These are phyloP conservation scores for Drosophila malerkotliana DNA, from an alignment of 1,140 invertebrate genomes.

Conservation along the genomic window DNA sequence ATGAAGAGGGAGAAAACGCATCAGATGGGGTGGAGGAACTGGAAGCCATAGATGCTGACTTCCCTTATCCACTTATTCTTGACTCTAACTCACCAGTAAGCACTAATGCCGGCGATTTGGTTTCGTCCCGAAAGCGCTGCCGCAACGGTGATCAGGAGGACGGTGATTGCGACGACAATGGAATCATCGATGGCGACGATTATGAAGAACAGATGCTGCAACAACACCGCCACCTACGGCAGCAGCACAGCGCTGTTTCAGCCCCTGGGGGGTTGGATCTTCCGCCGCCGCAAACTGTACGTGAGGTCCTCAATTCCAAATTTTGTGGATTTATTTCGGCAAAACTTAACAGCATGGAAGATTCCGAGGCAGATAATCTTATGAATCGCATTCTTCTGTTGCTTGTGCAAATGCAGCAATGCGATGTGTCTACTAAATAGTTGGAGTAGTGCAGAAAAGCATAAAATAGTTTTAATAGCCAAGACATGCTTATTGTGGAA, in stretches of 20 bases:
- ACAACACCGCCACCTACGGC: conserved; percentile 77
- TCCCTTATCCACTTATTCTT: conserved; percentile 78
- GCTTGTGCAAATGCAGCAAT: conserved; percentile 76
- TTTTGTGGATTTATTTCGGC: conserved; percentile 82
- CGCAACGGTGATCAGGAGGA: conserved; percentile 57
- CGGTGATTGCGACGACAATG: conserved; percentile 34
- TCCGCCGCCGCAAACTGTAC: conserved; percentile 75
- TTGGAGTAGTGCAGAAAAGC: background rate
- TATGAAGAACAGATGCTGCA: conserved; percentile 82
- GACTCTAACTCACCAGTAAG: conserved; percentile 74
- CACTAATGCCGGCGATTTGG: conserved; percentile 22
- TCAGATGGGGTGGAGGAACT: conserved; percentile 79
- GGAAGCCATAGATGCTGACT: conserved; percentile 81
- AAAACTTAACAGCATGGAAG: conserved; percentile 82
- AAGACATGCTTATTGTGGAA: conserved; percentile 46
- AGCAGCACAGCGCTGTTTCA: conserved; percentile 61
- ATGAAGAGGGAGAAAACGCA: conserved; percentile 59
- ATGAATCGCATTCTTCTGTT: conserved; percentile 80
- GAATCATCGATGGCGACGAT: conserved; percentile 62
- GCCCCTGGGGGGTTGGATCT: conserved; percentile 56
- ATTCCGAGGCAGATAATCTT: conserved; percentile 80
- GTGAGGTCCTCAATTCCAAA: conserved; percentile 78
- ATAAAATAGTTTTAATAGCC: conserved; percentile 16
- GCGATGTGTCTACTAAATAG: conserved; percentile 57
- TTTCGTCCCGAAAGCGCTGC: conserved; percentile 50